These are phyloP conservation scores for Reticulitermes lucifugus DNA, from an alignment of 2,888 invertebrate genomes.

Conservation along the genomic window DNA sequence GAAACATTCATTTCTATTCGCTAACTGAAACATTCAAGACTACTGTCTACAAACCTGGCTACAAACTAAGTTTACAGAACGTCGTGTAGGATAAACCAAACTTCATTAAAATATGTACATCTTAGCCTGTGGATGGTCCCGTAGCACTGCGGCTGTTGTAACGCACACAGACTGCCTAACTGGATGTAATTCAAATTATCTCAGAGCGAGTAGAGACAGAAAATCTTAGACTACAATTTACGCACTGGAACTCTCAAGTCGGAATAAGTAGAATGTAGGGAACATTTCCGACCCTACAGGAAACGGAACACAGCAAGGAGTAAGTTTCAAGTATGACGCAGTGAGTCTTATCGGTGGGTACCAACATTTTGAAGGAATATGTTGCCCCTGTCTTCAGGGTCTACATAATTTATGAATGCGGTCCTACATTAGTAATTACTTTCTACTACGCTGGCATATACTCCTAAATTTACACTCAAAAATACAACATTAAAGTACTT, in stretches of 20 bases:
- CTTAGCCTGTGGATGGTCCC: constrained; percentile 14
- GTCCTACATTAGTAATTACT: too few relatives aligned
- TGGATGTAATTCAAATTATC: constrained; percentile 42
- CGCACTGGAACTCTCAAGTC: not conserved
- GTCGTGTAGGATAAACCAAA: constrained; percentile 31
- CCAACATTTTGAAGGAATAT: too few relatives aligned
- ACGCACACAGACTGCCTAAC: constrained; percentile 29
- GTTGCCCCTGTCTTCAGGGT: too few relatives aligned
- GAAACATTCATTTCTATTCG: not conserved
- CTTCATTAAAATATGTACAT: constrained; percentile 41
- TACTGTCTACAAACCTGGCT: too few relatives aligned
- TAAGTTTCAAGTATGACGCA: too few relatives aligned
- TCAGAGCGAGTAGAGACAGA: not conserved
- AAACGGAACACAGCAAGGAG: too few relatives aligned
- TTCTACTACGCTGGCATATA: too few relatives aligned
- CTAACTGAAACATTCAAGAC: constrained; percentile 19
- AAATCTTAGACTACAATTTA: constrained; percentile 1
- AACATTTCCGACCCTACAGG: not conserved
- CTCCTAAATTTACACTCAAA: too few relatives aligned
- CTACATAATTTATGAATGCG: too few relatives aligned
- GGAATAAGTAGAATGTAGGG: not conserved
- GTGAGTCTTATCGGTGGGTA: too few relatives aligned
- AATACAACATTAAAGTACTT: too few relatives aligned
- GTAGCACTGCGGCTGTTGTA: constrained; percentile 10
- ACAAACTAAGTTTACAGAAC: not conserved